Percentiles rank a stretch among this genome's conserved stretches.
These are phyloP conservation scores for Helicoverpa assulta DNA, from an alignment of 2,888 invertebrate genomes.

Conservation along the genomic window DNA sequence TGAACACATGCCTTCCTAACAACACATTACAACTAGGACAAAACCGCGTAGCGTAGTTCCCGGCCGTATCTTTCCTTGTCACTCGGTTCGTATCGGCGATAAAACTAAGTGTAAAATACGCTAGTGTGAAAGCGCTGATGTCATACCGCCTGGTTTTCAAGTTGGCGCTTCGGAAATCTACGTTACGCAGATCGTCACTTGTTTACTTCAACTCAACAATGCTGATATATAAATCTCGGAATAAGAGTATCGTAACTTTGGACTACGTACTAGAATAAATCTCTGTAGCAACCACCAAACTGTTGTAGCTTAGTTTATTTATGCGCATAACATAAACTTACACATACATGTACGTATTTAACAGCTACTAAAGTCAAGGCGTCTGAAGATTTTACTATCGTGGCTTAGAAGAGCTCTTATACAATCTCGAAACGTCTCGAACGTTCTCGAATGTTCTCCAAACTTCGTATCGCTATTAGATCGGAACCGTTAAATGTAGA, in stretches of 20 bases:
- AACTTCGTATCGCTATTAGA: conserved; percentile 48
- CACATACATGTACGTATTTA: conserved; percentile 25
- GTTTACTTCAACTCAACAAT: too few species aligned
- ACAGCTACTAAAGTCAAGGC: conserved; percentile 42
- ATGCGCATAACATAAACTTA: conserved; percentile 21
- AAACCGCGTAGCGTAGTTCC: too few species aligned
- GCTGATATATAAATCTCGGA: too few species aligned
- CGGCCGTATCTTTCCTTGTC: too few species aligned
- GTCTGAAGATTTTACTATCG: conserved; percentile 50
- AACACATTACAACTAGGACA: too few species aligned
- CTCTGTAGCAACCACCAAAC: not conserved
- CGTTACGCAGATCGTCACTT: too few species aligned
- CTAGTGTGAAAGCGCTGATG: too few species aligned
- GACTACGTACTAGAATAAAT: conserved; percentile 5
- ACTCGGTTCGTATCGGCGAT: too few species aligned
- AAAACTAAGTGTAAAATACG: too few species aligned
- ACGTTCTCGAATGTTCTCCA: conserved; percentile 26
- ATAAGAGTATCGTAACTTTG: not conserved
- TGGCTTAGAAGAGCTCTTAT: conserved; percentile 22
- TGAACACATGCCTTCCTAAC: too few species aligned
- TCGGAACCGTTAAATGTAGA: conserved; percentile 42
- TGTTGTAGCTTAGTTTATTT: conserved; percentile 18
- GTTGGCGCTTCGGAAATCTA: not conserved
- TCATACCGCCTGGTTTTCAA: too few species aligned
- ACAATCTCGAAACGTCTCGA: conserved; percentile 45